Percentiles rank a stretch among this genome's conserved stretches.
phyloP scores from a whole-genome alignment of 2,888 invertebrate genomes.

The Chymomyza fuscimana region DNA sequence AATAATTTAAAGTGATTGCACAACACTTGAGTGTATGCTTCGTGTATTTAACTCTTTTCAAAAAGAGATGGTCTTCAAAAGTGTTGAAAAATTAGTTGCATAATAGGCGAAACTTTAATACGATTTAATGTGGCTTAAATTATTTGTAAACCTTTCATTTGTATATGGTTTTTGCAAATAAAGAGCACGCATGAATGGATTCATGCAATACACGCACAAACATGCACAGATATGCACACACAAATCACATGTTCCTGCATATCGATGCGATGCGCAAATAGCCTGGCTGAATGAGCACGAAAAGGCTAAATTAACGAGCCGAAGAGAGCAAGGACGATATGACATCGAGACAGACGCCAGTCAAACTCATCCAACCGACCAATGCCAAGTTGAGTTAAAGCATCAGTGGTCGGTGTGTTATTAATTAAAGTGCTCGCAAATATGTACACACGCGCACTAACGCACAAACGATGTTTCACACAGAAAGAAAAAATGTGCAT shows the following conservation, averaged over 20 bases:
- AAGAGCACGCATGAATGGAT: neutral
- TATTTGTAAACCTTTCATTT: neutral
- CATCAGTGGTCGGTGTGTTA: neutral
- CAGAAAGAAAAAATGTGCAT: too few species aligned
- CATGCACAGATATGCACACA: neutral
- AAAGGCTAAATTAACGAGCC: slow-evolving; percentile 31
- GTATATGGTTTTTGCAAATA: neutral
- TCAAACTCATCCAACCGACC: neutral
- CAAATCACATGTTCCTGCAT: neutral
- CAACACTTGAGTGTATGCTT: neutral
- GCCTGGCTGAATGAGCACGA: slow-evolving; percentile 4
- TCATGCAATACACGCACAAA: neutral
- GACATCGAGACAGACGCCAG: slow-evolving; percentile 4
- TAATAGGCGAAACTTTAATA: neutral
- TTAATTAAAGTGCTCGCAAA: slow-evolving; percentile 5
- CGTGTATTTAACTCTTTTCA: neutral
- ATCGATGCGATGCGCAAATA: neutral
- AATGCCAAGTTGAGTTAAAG: slow-evolving; percentile 1
- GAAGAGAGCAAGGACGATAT: slow-evolving; percentile 7
- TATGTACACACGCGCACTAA: neutral
- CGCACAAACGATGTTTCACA: neutral
- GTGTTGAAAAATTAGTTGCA: neutral
- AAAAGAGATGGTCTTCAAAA: neutral
- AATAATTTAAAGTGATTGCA: neutral
- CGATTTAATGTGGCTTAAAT: neutral